Evolutionary conservation across 1,140 invertebrate species (phyloP), one percentile per base, ranked within the genome.

Genomic region (Drosophila parvula): DNA sequence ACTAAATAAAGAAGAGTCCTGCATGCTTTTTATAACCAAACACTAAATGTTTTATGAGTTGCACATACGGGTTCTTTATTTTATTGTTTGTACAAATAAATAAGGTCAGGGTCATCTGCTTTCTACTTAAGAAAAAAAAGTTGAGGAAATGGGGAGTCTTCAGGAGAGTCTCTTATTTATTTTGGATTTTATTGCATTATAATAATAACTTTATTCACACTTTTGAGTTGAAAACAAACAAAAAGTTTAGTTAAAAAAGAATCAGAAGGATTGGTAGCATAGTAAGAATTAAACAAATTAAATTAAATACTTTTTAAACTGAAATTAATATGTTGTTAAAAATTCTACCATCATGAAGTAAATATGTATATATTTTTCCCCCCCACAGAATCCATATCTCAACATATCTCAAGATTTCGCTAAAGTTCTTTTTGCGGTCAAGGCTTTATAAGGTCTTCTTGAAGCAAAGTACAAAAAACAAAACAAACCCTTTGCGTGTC

Each of bases 31-130:
- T 50, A 59, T 55, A 59, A 51, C 11, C 53, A 73, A 59, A 59
- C 65, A 69, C 47, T 68, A 69, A 69, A 69, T 69, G 61, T 14
- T 44, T 69, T 69, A 69, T 44, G 65, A 27, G 65, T 34, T 43
- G 53, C 43, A 28, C 30, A 22, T 5, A 36, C 16, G 50, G 61
- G 61, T 63, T 65, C 3, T 69, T 65, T 69, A 7, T 43, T 51
- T 41, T 36, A 34, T 51, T 69, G 36, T 65, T 36, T 38, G 55
- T 14, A 36, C 36, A 69, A 69, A 43, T 48, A 48, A 50, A 40
- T 73, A 59, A 69, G 55, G 45, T 69, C 68, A 69, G 65, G 68
- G 64, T 71, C 63, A 71, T n/a, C 44, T 57, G 12, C 16, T 0
- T 32, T 30, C n/a, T 18, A 0, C 47, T 11, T 11, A 18, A 7